Evolutionary conservation across 2,888 invertebrate species (phyloP).

Genomic region (Phania funesta): DNA sequence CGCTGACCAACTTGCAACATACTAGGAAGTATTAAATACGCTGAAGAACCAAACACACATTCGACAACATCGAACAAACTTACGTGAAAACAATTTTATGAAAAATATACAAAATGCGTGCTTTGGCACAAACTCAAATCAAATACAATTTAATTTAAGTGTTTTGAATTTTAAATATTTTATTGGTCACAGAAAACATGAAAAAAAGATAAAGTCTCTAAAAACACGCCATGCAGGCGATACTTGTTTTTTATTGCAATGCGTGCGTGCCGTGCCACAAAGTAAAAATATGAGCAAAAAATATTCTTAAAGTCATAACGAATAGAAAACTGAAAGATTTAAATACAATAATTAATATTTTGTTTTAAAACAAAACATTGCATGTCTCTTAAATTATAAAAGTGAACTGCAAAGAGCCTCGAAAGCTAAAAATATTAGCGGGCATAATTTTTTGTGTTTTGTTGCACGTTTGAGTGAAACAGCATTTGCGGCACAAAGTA

Average conservation of each 20-base stretch:
- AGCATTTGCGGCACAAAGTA: slow-evolving; percentile 13
- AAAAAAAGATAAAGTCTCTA: neutral
- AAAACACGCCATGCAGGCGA: slow-evolving; percentile 39
- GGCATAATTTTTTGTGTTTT: slow-evolving; percentile 3
- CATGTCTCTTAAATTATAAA: slow-evolving; percentile 51
- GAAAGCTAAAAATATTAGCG: slow-evolving; percentile 15
- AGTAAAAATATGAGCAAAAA: too few relatives aligned
- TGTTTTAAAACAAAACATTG: slow-evolving; percentile 52
- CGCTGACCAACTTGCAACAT: too few relatives aligned
- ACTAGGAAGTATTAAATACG: too few relatives aligned
- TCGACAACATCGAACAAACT: too few relatives aligned
- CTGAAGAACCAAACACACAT: too few relatives aligned
- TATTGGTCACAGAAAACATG: slow-evolving; percentile 31
- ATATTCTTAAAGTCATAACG: slow-evolving; percentile 1
- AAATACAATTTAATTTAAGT: slow-evolving; percentile 54
- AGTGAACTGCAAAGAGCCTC: neutral
- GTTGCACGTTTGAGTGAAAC: neutral
- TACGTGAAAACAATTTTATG: slow-evolving; percentile 3
- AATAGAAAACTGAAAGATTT: slow-evolving; percentile 6
- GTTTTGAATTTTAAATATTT: slow-evolving; percentile 54
- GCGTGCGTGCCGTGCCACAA: slow-evolving; percentile 40
- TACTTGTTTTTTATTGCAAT: neutral
- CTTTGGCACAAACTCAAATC: slow-evolving; percentile 61
- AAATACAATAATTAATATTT: slow-evolving; percentile 57
- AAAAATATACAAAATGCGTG: slow-evolving; percentile 54